Evolutionary conservation across 2,888 invertebrate species (phyloP), one percentile per base, ranked within the genome.

Genomic region (Xestia sexstrigata): DNA sequence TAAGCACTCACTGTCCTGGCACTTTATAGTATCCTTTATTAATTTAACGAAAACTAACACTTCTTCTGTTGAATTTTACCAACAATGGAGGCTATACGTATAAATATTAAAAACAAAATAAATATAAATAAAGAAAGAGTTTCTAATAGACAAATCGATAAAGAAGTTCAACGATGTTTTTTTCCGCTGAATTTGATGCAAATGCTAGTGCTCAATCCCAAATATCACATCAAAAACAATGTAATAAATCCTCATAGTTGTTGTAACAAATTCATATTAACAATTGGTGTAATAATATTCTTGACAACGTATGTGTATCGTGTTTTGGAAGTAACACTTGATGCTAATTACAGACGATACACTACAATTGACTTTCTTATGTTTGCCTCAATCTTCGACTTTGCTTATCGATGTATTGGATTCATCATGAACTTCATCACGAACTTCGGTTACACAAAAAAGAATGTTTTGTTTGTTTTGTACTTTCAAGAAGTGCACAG

Each of bases 401-500:
- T n/a, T n/a, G n/a, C 15, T 11, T 42, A 3, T 42, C 42, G 42
- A 15, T 65, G 42, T 26, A 17, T 45, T 8, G 65, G 65, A 42
- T 65, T 65, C n/a, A 42, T 42, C 65, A 65, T 65, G 8, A n/a
- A 42, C 65, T 39, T 42, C 15, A 20, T 65, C 1, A 42, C 15
- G n/a, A 65, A 65, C 65, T 42, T 17, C n/a, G 0, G 7, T 17
- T 35, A 17, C n/a, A 17, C 42, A 65, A 42, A 65, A n/a, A 45
- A 42, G 8, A 26, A 42, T n/a, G 17, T 65, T 26, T 42, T 35
- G 15, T 42, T 65, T 26, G n/a, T 65, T 45, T 65, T 65, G 9
- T 26, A 65, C 65, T 65, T 42, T 65, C 42, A 65, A 65, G 65
- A 65, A 17, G 17, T 42, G 42, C 65, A 65, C 65, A 65, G 42